phyloP scores from a whole-genome alignment of 1,140 invertebrate species.

The Charaxes varanes region DNA sequence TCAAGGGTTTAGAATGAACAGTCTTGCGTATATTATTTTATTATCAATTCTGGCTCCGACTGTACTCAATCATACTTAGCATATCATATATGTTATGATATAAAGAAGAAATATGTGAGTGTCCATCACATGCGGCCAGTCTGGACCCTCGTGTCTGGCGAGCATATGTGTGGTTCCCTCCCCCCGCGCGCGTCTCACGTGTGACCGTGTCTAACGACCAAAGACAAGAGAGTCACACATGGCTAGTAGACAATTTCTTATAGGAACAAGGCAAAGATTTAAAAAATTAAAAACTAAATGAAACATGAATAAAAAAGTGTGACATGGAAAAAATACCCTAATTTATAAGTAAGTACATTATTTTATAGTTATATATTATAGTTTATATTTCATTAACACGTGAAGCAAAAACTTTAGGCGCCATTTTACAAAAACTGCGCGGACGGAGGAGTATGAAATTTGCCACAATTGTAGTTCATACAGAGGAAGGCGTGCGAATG shows the following conservation, averaged over 20 bases:
- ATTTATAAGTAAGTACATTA: not conserved
- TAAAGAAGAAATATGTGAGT: constrained; percentile 14
- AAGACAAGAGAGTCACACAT: not conserved
- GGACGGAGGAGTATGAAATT: no score
- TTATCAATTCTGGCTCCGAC: no score
- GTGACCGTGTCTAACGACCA: constrained; percentile 3
- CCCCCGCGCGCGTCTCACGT: constrained; percentile 6
- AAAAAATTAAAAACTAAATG: not conserved
- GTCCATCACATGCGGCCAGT: constrained; percentile 36
- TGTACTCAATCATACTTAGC: not conserved
- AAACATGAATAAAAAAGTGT: no score
- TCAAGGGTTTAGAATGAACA: no score
- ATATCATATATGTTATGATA: not conserved
- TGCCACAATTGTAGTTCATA: no score
- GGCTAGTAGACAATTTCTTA: not conserved
- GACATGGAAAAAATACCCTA: no score
- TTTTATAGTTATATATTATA: no score
- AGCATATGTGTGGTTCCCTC: constrained; percentile 28
- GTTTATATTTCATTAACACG: no score
- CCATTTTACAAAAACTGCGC: no score
- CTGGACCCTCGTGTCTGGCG: constrained; percentile 29
- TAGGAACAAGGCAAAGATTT: not conserved
- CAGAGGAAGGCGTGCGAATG: no score
- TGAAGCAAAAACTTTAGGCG: no score
- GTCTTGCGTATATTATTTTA: no score